Percentiles rank a stretch among this genome's conserved stretches.
Conservation (phyloP, 1,140 invertebrate genomes). For the Drosophila funebris region DNA sequence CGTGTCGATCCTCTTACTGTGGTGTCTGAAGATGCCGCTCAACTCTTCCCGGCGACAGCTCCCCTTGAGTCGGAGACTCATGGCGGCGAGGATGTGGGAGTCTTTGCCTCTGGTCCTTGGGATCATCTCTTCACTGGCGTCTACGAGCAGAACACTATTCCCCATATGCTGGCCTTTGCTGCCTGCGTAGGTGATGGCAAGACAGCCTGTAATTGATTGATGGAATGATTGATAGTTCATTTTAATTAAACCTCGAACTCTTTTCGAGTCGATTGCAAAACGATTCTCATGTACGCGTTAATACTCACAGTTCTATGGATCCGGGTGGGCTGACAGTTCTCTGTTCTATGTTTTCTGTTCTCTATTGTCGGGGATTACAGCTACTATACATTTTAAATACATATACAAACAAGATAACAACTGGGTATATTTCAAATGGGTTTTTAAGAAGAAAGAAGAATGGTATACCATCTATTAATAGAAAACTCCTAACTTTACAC, state of each 20-base stretch:
- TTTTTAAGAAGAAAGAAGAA: no score
- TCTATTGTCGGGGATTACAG: background rate
- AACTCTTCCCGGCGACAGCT: slow-evolving; percentile 84
- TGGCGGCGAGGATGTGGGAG: slow-evolving; percentile 88
- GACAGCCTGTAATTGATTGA: slow-evolving; percentile 66
- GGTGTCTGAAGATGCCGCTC: slow-evolving; percentile 36
- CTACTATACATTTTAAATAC: background rate
- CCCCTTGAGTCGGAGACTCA: slow-evolving; percentile 86
- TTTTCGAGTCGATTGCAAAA: slow-evolving; percentile 1
- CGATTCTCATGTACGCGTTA: slow-evolving; percentile 55
- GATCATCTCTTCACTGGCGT: slow-evolving; percentile 90
- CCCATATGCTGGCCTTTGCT: slow-evolving; percentile 90
- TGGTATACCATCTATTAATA: no score
- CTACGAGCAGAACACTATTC: slow-evolving; percentile 91
- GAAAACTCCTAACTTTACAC: no score
- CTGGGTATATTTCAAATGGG: no score
- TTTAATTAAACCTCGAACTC: slow-evolving; percentile 6
- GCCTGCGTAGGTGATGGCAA: slow-evolving; percentile 85
- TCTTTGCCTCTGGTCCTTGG: slow-evolving; percentile 87
- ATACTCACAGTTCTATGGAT: slow-evolving; percentile 51
- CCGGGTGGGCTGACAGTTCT: background rate
- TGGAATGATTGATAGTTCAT: slow-evolving; percentile 26
- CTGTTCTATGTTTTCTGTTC: no score
- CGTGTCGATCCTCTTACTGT: slow-evolving; percentile 55
- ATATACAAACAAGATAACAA: no score